These are phyloP conservation scores for Microctonus hyperodae DNA, from an alignment of 2,888 invertebrate species.

Conservation along the genomic window DNA sequence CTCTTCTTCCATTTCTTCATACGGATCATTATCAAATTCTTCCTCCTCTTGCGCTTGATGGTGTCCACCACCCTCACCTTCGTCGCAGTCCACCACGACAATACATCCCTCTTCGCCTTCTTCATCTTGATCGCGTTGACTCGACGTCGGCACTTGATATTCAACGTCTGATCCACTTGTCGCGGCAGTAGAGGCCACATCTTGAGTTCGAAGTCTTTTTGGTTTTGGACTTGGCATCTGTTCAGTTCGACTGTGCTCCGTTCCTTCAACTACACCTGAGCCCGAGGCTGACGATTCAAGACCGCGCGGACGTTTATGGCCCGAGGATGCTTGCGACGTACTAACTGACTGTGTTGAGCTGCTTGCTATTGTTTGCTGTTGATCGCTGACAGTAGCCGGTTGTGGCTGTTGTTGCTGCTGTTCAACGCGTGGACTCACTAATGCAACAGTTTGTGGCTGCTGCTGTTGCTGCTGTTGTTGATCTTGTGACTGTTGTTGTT, in stretches of 20 bases:
- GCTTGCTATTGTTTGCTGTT: slow-evolving; percentile 61
- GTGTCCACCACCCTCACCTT: slow-evolving; percentile 70
- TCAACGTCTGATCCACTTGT: slow-evolving; percentile 60
- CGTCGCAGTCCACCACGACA: slow-evolving; percentile 81
- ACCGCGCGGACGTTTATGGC: slow-evolving; percentile 69
- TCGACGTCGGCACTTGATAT: slow-evolving; percentile 79
- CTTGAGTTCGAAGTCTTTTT: slow-evolving; percentile 55
- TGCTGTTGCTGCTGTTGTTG: slow-evolving; percentile 47
- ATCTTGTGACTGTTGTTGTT: slow-evolving; percentile 45
- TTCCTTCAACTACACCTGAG: slow-evolving; percentile 51
- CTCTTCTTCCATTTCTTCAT: slow-evolving; percentile 58
- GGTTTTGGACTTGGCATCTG: slow-evolving; percentile 55
- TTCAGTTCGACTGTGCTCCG: slow-evolving; percentile 54
- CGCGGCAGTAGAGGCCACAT: slow-evolving; percentile 50
- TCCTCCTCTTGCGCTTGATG: slow-evolving; percentile 64
- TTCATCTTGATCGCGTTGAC: slow-evolving; percentile 79
- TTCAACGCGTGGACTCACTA: slow-evolving; percentile 56
- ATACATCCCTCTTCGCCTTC: slow-evolving; percentile 75
- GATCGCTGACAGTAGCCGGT: slow-evolving; percentile 54
- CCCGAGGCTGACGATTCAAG: slow-evolving; percentile 54
- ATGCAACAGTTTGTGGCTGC: slow-evolving; percentile 59
- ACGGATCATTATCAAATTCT: slow-evolving; percentile 65
- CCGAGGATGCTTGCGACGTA: slow-evolving; percentile 69
- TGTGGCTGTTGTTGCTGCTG: slow-evolving; percentile 51
- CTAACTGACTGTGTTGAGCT: slow-evolving; percentile 74